Base-by-base conservation (phyloP, 2,113 vertebrate species). In the Anser brachyrhynchus region DNA sequence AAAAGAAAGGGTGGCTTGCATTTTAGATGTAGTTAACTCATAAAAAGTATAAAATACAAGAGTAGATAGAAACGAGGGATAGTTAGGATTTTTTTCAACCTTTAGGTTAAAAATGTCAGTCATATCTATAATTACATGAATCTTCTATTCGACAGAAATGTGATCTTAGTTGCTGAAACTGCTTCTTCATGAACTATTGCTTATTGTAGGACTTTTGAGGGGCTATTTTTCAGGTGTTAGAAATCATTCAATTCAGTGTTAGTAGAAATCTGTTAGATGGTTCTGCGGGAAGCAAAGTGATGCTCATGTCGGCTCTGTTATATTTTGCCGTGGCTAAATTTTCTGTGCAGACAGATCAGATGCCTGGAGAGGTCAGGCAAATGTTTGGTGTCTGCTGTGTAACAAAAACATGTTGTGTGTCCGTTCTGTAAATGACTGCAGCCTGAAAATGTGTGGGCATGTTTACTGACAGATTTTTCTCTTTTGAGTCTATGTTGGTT, bases 301-400 rank as follows among this genome's bases (percentile, higher is more conserved):
- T 70, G 55, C 15, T 84, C 6, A 14, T 1, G 0, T 79, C 31
- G 39, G 6, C 57, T 59, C 8, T 0, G 0, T 72, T 92, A 8
- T 20, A 52, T 22, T 26, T 35, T 74, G 6, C 35, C 4, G 3
- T 17, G 26, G 5, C 49, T 35, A 33, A 0, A 4, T 61, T 91
- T 75, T 64, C 37, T 55, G 21, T 81, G 67, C 49, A 72, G 61
- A 29, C 10, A 49, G 7, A 20, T 37, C 25, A 69, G 57, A 13
- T 79, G 62, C 19, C 13, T 59, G 23, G 21, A 35, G 44, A 75
- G 69, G 6, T 90, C 43, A 49, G 72, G 39, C 44, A 26, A 67
- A 51, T 9, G 6, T 43, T 70, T 49, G 31, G 6, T 73, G 33
- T 31, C 64, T 65, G 28, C 5, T 46, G 11, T 39, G 5, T 52